Base-by-base conservation (phyloP, 2,797 vertebrate genomes). In the Chrysocyon brachyurus region DNA sequence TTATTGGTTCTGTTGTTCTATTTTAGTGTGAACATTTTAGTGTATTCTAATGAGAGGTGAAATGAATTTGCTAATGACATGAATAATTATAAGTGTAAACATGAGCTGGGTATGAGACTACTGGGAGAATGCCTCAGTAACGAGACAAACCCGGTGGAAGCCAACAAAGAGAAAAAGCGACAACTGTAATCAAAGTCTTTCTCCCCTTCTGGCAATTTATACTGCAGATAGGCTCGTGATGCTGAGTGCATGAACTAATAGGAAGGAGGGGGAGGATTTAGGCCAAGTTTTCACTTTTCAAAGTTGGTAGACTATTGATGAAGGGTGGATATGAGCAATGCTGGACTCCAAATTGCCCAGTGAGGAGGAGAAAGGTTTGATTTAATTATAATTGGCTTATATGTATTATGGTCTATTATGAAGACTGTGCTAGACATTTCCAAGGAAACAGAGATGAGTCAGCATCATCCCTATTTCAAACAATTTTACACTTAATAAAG, bases 81-180 rank as follows among this genome's bases (percentile, higher is more conserved):
- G 87, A 96, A 97, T 97, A 97, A 97, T 97, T 96, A 84, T 93
- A 97, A 92, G 54, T 90, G 66, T 93, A 97, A 97, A 97, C 91
- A 90, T 81, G 85, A 95, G 68, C 87, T 93, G 91, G 19, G 33
- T 72, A 63, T 93, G 75, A 31, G 93, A 93, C 92, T 92, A 33
- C 82, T 92, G 91, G 84, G 87, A 96, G 40, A 93, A 92, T 22
- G 63, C 52, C 40, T 97, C 94, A 54, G 24, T 89, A 95, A 95
- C 79, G 59, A 97, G 93, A 87, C 57, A 97, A 85, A 94, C 75
- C 36, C 83, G 0, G 3, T 66, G 72, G 78, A 97, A 96, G 63
- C 52, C 93, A 96, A 95, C 77, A 94, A 87, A 96, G 63, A 82
- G 40, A 89, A 90, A 92, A 95, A 89, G 73, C 0, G 24, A 96